Base-by-base conservation (phyloP, 2,113 vertebrate genomes). In the Thryonomys swinderianus region DNA sequence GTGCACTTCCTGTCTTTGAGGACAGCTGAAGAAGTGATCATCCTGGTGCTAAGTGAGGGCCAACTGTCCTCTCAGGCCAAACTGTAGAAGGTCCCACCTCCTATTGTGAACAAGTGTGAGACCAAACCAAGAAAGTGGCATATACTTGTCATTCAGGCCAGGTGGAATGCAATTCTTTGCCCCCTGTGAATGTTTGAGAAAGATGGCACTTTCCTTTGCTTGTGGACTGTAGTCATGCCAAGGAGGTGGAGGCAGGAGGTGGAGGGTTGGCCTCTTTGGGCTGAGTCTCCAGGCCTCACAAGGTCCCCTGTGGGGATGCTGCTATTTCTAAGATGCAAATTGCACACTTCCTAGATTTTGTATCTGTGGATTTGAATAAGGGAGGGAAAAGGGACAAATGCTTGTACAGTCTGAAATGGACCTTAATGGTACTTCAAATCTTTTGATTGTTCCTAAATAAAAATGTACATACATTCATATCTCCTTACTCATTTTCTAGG, bases 291-390 rank as follows among this genome's bases (percentile, higher is more conserved):
- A 97, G 98, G 97, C 96, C 97, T 97, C 97, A 87, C 92, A 91
- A 96, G 95, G 96, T 97, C 98, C 98, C 98, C 98, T 98, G 97
- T 98, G 98, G 98, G 97, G 98, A 98, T 95, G 98, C 98, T 98
- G 98, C 98, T 98, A 98, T 98, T 98, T 99, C 98, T 98, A 98
- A 98, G 98, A 98, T 98, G 98, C 98, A 98, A 98, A 98, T 0
- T 98, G 98, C 98, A 98, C 98, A 98, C 98, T 98, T 98, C 98
- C 97, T 98, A 98, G 98, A 98, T 98, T 98, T 98, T 98, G 95
- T 99, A 98, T 98, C 98, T 98, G 98, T 98, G 98, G 97, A 97
- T 97, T 96, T 97, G 98, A 87, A 86, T 71, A 69, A 97, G 98
- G 97, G 97, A 97, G 98, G 98, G 97, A 90, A 97, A 92, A 96